phyloP scores from a whole-genome alignment of 2,797 vertebrate genomes.

The Coregonus suidteri region DNA sequence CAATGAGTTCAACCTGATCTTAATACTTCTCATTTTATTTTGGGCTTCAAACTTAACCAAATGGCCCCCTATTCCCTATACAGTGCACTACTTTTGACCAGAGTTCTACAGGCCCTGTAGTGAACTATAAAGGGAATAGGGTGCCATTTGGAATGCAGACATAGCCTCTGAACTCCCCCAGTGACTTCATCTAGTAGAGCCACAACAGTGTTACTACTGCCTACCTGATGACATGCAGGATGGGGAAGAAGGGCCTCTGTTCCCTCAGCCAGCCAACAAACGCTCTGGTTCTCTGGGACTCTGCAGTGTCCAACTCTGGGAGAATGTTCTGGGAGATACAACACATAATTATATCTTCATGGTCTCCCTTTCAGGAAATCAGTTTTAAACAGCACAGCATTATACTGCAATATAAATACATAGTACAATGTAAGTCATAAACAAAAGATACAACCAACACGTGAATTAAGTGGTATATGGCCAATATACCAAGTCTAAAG shows the following conservation, averaged over 20 bases:
- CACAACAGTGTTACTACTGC: constrained; percentile 29
- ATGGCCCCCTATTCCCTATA: no score
- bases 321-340: constrained; percentile 79
- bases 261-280: constrained; percentile 93
- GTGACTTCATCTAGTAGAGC: background rate
- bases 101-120: background rate
- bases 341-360: background rate
- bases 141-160: background rate
- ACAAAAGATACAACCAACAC: no score
- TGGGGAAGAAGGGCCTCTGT: constrained; percentile 89
- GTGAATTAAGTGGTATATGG: no score
- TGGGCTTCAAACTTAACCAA: background rate
- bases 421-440: background rate
- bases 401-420: no score
- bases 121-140: no score
- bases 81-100: background rate
- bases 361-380: background rate
- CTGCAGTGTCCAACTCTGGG: constrained; percentile 91
- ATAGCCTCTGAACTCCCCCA: background rate
- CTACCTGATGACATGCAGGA: constrained; percentile 91
- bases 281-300: constrained; percentile 85
- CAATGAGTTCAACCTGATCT: background rate
- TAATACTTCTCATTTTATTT: background rate
- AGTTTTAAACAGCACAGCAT: background rate
- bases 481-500: no score